Evolutionary conservation across 2,113 vertebrate species (phyloP).

Genomic region (Plecturocebus donacophilus): DNA sequence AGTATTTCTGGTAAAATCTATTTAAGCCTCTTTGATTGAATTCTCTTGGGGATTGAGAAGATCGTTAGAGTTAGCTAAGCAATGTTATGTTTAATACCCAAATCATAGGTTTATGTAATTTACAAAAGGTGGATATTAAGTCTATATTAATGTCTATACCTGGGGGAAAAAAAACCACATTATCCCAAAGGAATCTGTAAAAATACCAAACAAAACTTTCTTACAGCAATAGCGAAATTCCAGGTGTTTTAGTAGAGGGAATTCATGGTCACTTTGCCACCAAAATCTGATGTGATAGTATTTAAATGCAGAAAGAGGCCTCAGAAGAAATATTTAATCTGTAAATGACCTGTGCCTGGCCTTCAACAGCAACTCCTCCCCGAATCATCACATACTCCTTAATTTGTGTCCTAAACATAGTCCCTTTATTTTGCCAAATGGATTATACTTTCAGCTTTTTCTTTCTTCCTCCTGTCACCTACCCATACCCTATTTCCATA

Average conservation of each 20-base stretch:
- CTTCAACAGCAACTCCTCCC: neutral
- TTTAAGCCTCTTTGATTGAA: conserved; percentile 27
- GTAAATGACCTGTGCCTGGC: neutral
- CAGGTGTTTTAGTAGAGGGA: neutral
- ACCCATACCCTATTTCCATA: neutral
- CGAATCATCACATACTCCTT: neutral
- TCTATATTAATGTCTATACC: conserved; percentile 26
- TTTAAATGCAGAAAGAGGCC: neutral
- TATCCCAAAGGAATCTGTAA: neutral
- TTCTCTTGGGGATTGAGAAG: neutral
- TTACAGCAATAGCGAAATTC: neutral
- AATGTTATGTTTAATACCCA: neutral
- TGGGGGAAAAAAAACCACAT: neutral
- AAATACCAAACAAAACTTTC: conserved; percentile 22
- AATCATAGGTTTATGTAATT: neutral
- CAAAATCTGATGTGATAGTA: neutral
- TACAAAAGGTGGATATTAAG: neutral
- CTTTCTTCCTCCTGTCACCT: neutral
- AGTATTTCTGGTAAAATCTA: conserved; percentile 8
- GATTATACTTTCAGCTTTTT: neutral
- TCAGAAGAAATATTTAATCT: conserved; percentile 36
- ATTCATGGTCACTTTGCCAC: neutral
- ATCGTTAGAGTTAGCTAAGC: neutral
- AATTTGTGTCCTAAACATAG: neutral
- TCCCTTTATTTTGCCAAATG: neutral